Base-by-base conservation (phyloP, 2,797 vertebrate species). In the Enteromius viviparus region DNA sequence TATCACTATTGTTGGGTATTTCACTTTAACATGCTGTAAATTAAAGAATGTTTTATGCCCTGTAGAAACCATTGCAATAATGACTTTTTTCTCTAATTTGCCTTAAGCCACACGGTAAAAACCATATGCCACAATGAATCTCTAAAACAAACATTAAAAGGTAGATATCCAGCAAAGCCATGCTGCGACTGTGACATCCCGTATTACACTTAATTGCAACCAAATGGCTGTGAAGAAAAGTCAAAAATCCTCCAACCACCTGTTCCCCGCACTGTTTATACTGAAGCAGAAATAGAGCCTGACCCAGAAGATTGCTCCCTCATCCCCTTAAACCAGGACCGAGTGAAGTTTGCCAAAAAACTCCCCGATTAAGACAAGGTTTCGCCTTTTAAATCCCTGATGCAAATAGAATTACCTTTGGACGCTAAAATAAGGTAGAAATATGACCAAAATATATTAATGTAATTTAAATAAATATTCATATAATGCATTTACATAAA, bases 141-240 rank as follows among this genome's bases (percentile, higher is more conserved):
- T 94, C 87, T 88, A 92, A 94, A 93, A 89, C 91, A 92, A 94
- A 94, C 92, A 93, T 90, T 90, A 93, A 90, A 90, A 89, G 91
- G 89, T 87, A 90, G 92, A 92, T 94, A 93, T 94, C 89, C 92
- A 81, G 85, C 85, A 82, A 76, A 76, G 19, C 75, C 81, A 49
- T 69, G 78, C 78, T 79, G 53, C 19, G 83, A 90, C 93, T 94
- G 93, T 94, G 92, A 93, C 89, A 93, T 91, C 89, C 92, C 83
- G 88, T 92, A 92, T 93, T 93, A 94, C 90, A 92, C 91, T 92
- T 94, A 93, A 92, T 93, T 93, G 92, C 92, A 92, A 92, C 92
- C 94, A 94, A 90, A 92, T 92, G 84, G 78, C 64, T 87, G 85
- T 83, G 87, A 90, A 79, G 62, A 85, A 76, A 83, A 85, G 80